Base-by-base conservation (phyloP, 2,888 invertebrate genomes). In the Philopedon plagiatum region DNA sequence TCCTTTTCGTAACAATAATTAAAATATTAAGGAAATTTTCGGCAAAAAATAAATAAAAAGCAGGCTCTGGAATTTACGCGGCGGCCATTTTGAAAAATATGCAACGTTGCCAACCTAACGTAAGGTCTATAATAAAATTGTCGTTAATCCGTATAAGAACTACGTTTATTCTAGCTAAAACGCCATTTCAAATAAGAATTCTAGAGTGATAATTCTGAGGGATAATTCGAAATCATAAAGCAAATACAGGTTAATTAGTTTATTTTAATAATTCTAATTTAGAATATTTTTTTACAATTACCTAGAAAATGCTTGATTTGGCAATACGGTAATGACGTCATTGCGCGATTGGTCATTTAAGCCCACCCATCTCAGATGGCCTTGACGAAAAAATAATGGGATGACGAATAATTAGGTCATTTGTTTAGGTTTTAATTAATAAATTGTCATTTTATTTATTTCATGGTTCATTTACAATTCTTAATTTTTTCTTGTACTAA, bases 11-110 rank as follows among this genome's bases (percentile, higher is more conserved):
- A 32, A 61, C 56, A 60, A 32, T 61, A 65, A 66, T 73, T 54
- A 70, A 73, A 70, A 54, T 62, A 70, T 74, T 66, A 74, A 65
- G 67, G 51, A 76, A 74, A 68, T 75, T 74, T 72, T 68, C 63
- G 64, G 71, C 73, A 74, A 78, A 78, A 78, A 77, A 73, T 75
- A 76, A 75, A 76, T 74, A 76, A 78, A 78, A 76, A 76, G 74
- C 73, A 73, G 76, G 63, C 70, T 71, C 65, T 58, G 60, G 64
- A 73, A 73, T 74, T 73, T 71, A 77, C 62, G 74, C 74, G 58
- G 77, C 78, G 69, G 77, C 79, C 78, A 78, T 79, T 64, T 78
- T 78, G 26, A 64, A 32, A 13, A 44, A 61, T 68, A 13, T 11
- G 29, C 57, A 46, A 11, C 5, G 66, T 66, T 58, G 66, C 49